phyloP scores from a whole-genome alignment of 23 tunicate species.

The Trididemnum nubilum region DNA sequence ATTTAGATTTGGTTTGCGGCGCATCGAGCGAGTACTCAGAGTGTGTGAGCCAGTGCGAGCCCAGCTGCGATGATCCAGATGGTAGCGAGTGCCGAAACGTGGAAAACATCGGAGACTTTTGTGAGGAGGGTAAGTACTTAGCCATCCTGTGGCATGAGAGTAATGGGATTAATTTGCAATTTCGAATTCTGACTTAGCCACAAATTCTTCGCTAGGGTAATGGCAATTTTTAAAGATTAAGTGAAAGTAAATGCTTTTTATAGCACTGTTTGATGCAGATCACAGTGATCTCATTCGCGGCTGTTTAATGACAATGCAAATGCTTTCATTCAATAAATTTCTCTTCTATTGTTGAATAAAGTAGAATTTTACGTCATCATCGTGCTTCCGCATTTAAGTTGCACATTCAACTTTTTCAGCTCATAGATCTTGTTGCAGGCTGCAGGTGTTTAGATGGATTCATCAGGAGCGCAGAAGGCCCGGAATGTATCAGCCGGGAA shows the following conservation, averaged over 20 bases:
- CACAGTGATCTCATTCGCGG: no score
- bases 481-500: constrained; percentile 47
- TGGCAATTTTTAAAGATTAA: no score
- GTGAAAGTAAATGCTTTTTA: no score
- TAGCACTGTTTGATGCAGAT: no score
- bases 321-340: no score
- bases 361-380: no score
- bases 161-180: background rate
- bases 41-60: constrained; percentile 76
- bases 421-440: no score
- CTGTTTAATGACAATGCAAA: no score
- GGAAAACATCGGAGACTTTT: constrained; percentile 45
- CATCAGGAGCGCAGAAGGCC: constrained; percentile 28
- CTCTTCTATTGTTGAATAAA: no score
- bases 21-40: constrained; percentile 30
- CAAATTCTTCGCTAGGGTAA: background rate
- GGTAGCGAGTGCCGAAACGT: constrained; percentile 22
- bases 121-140: constrained; percentile 60
- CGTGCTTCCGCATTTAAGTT: no score
- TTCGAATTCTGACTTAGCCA: background rate
- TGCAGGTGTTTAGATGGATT: constrained; percentile 78
- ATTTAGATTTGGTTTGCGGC: no score
- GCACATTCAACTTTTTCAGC: no score
- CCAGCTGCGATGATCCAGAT: constrained; percentile 65
- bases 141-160: background rate